A percentile compares a stretch with the other conserved stretches of the same genome.
Conservation (phyloP, 2,888 invertebrate species). For the Cephus pulcher region DNA sequence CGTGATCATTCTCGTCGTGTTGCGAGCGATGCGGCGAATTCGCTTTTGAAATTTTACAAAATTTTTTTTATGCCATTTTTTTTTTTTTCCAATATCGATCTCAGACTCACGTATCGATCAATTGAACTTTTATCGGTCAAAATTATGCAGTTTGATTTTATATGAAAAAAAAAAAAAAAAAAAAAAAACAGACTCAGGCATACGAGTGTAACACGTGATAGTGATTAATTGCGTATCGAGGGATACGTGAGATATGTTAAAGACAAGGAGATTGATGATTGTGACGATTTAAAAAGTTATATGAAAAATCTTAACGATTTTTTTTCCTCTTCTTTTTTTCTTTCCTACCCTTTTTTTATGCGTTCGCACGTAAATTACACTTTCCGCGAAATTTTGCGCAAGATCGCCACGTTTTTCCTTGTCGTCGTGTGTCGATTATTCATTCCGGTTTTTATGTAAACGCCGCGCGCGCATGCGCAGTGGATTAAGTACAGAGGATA, state of each 20-base stretch:
- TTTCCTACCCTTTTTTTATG: no score
- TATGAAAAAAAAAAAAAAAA: not conserved
- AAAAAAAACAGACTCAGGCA: not conserved
- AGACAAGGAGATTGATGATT: not conserved
- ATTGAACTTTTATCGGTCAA: not conserved
- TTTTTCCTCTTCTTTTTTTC: not conserved
- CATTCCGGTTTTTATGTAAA: not conserved
- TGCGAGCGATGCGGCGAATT: no score
- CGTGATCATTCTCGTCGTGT: no score
- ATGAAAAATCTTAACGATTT: not conserved
- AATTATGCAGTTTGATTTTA: not conserved
- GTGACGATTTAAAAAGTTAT: not conserved
- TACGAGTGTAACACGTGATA: not conserved
- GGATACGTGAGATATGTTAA: not conserved
- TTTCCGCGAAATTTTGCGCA: not conserved
- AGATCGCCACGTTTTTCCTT: not conserved
- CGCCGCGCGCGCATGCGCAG: not conserved
- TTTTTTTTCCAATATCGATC: not conserved
- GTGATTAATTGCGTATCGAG: not conserved
- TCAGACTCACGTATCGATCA: not conserved
- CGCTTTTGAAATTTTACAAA: no score
- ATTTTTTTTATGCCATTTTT: not conserved
- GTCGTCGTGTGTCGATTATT: not conserved
- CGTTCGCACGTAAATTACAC: not conserved
- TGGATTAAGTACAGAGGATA: not conserved